Base-by-base conservation (phyloP, 2,888 invertebrate genomes). In the Hemistola chrysoprasaria region DNA sequence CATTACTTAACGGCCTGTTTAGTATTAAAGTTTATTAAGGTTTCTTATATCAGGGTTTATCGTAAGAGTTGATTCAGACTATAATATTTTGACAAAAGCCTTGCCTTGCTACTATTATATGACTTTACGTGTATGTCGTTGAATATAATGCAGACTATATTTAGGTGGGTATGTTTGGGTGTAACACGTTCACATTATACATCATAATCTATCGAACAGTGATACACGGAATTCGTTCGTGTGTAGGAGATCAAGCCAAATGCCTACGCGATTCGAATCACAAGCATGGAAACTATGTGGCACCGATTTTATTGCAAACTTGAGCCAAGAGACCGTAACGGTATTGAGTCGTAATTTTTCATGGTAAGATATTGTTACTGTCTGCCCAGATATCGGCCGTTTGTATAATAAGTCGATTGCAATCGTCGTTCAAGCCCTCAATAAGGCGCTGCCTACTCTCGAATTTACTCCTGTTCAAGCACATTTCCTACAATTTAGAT, bases 321-420 rank as follows among this genome's bases (percentile, higher is more conserved):
- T 61, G 63, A 73, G 78, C 78, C 76, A 77, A 79, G 54, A 68
- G 63, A 69, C 74, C 77, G 66, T 71, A 67, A 62, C 65, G 65
- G 65, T 68, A 71, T 67, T 61, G 63, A 66, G 62, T 65, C 70
- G 71, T 77, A 77, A 78, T 79, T 77, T 71, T 74, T 74, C 70
- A 72, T 73, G 70, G 73, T 74, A 76, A 78, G 74, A 76, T 79
- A 80, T 73, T 77, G 73, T 75, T 70, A 74, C 66, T 68, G 63
- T 69, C 50, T 66, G 66, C 65, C 71, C 75, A 75, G 75, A 79
- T 81, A 78, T 74, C 68, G 65, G 65, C 77, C 62, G 71, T 83
- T 84, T 80, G 82, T 83, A 83, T 84, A 83, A 84, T 85, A 82
- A 78, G 77, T 68, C 82, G 76, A 84, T 83, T 72, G 75, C 62